These are phyloP conservation scores for Xiphorhynchus erythropygius DNA, from an alignment of 2,797 vertebrate genomes.

Conservation along the genomic window DNA sequence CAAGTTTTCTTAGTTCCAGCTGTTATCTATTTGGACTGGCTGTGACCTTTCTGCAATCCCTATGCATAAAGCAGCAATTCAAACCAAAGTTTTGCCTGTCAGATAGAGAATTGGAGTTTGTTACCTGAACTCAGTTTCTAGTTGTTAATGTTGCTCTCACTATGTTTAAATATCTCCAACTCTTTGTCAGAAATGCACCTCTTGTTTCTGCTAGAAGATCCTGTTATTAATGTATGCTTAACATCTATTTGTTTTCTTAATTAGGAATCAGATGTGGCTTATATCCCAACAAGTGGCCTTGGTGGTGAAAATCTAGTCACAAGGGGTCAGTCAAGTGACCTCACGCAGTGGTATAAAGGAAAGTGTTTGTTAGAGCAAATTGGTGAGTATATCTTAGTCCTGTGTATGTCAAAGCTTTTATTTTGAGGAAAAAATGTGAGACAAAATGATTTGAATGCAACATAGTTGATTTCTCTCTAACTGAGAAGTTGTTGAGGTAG, in stretches of 20 bases:
- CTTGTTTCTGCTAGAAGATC: not conserved
- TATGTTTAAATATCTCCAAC: not conserved
- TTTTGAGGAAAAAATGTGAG: not conserved
- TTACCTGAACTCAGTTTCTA: not conserved
- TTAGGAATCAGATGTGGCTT: constrained; percentile 94
- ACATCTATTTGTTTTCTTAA: constrained; percentile 25
- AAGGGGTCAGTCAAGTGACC: constrained; percentile 81
- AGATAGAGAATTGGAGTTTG: not conserved
- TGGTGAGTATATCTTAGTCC: constrained; percentile 76
- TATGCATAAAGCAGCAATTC: not conserved
- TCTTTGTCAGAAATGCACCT: not conserved
- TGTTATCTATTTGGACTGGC: not conserved
- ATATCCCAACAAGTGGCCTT: constrained; percentile 93
- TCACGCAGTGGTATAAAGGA: constrained; percentile 92
- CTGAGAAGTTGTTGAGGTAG: not conserved
- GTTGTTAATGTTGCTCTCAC: not conserved
- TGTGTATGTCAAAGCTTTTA: not conserved
- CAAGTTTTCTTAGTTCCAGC: not conserved
- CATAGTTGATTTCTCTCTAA: not conserved
- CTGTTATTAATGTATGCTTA: not conserved
- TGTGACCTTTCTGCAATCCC: not conserved
- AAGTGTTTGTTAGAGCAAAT: constrained; percentile 93
- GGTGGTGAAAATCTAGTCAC: constrained; percentile 92
- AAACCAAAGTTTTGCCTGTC: not conserved
- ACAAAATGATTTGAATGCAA: not conserved